Percentiles rank a stretch among this genome's conserved stretches.
These are phyloP conservation scores for Chionoecetes opilio DNA, from an alignment of 1,140 invertebrate species.

Conservation along the genomic window DNA sequence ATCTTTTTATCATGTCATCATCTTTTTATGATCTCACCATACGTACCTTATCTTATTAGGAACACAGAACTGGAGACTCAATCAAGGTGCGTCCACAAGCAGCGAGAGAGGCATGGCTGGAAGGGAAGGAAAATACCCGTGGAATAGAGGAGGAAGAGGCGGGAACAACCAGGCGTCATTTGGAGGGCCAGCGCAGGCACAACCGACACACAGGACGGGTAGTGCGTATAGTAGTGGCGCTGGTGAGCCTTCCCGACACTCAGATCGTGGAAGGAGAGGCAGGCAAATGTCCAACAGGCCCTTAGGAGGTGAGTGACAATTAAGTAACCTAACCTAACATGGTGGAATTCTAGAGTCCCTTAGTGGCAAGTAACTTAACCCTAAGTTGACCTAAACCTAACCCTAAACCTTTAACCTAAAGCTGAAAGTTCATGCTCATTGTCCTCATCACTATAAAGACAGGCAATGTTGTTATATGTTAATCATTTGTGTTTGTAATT, in stretches of 20 bases:
- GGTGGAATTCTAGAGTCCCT: too few species aligned
- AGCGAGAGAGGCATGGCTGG: background rate
- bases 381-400: too few species aligned
- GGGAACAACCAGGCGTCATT: too few species aligned
- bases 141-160: background rate
- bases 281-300: background rate
- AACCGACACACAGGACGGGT: background rate
- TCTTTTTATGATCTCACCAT: too few species aligned
- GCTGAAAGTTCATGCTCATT: too few species aligned
- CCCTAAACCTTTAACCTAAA: too few species aligned
- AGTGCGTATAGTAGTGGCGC: background rate
- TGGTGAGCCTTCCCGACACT: background rate
- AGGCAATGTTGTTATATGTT: too few species aligned
- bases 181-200: background rate
- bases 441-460: too few species aligned
- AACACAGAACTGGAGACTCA: background rate
- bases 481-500: slow-evolving; percentile 4
- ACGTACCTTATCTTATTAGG: background rate
- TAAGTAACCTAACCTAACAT: too few species aligned
- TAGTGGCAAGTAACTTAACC: too few species aligned
- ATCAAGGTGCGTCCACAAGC: background rate
- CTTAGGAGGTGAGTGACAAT: background rate
- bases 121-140: slow-evolving; percentile 43
- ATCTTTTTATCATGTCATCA: too few species aligned
- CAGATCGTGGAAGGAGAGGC: too few species aligned